These are phyloP conservation scores for Tor tambroides DNA, from an alignment of 2,113 vertebrate genomes.

Conservation along the genomic window DNA sequence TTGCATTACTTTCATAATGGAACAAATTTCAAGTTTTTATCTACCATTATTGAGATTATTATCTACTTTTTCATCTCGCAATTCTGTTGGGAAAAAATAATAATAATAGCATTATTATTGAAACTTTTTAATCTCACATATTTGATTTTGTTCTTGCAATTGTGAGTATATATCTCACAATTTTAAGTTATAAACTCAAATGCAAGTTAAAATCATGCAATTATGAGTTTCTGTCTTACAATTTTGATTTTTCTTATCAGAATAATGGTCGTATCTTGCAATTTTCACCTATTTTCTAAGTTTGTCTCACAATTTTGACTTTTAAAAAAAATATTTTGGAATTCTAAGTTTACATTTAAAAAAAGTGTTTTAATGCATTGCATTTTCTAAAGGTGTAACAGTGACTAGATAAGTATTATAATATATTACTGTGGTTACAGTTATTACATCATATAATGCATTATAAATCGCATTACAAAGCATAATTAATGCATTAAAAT, in stretches of 20 bases:
- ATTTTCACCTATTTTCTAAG: too few species aligned
- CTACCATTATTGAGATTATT: neutral
- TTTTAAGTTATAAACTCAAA: neutral
- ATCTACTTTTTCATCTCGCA: neutral
- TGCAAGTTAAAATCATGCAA: neutral
- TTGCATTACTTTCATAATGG: too few species aligned
- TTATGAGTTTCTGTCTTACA: neutral
- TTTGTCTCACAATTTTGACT: too few species aligned
- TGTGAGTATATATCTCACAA: neutral
- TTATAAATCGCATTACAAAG: neutral
- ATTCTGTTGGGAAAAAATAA: too few species aligned
- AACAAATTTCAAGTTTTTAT: neutral
- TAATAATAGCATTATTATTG: too few species aligned
- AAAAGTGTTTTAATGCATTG: neutral
- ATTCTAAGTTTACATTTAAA: too few species aligned
- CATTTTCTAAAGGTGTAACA: neutral
- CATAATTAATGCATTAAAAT: neutral
- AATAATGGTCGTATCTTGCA: too few species aligned
- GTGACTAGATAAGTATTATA: neutral
- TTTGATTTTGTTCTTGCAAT: neutral
- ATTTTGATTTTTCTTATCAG: too few species aligned
- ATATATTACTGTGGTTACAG: neutral
- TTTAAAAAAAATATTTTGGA: too few species aligned
- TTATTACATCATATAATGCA: neutral
- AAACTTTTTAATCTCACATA: too few species aligned